A percentile compares a stretch with the other conserved stretches of the same genome.
These are phyloP conservation scores for Tethea ocularis DNA, from an alignment of 2,888 invertebrate genomes.

Conservation along the genomic window DNA sequence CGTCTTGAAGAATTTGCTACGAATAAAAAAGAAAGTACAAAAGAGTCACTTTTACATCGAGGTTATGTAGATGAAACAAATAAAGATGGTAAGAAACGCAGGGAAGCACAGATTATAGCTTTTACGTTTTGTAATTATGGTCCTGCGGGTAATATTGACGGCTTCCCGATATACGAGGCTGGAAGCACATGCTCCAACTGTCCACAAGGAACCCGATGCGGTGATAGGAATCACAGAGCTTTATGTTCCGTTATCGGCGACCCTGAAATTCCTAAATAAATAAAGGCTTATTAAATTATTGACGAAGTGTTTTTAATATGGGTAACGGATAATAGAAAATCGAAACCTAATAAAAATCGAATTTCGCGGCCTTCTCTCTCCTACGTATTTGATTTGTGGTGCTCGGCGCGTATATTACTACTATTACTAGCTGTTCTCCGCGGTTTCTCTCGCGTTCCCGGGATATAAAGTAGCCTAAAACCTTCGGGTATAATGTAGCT, in stretches of 20 bases:
- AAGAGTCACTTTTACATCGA: constrained; percentile 63
- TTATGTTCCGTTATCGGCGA: constrained; percentile 65
- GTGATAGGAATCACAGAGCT: constrained; percentile 68
- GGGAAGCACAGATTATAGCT: constrained; percentile 64
- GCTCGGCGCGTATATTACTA: too few species aligned
- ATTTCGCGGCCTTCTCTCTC: too few species aligned
- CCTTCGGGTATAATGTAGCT: too few species aligned
- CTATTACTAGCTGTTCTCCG: too few species aligned
- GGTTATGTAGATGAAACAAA: constrained; percentile 41
- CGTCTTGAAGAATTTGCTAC: constrained; percentile 55
- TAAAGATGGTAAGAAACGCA: constrained; percentile 32
- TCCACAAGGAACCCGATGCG: constrained; percentile 68
- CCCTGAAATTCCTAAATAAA: constrained; percentile 39
- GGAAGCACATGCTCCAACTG: constrained; percentile 67
- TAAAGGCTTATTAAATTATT: not conserved
- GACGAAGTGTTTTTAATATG: too few species aligned
- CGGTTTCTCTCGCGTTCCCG: too few species aligned
- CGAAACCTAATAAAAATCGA: too few species aligned
- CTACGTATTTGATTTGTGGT: too few species aligned
- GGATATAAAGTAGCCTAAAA: too few species aligned
- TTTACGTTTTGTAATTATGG: constrained; percentile 78
- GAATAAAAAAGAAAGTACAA: constrained; percentile 27
- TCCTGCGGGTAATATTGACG: constrained; percentile 75
- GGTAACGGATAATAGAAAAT: too few species aligned
- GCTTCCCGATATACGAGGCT: constrained; percentile 74